Evolutionary conservation across 2,888 invertebrate genomes (phyloP), one percentile per base, ranked within the genome.

Genomic region (Apocheima hispidaria): DNA sequence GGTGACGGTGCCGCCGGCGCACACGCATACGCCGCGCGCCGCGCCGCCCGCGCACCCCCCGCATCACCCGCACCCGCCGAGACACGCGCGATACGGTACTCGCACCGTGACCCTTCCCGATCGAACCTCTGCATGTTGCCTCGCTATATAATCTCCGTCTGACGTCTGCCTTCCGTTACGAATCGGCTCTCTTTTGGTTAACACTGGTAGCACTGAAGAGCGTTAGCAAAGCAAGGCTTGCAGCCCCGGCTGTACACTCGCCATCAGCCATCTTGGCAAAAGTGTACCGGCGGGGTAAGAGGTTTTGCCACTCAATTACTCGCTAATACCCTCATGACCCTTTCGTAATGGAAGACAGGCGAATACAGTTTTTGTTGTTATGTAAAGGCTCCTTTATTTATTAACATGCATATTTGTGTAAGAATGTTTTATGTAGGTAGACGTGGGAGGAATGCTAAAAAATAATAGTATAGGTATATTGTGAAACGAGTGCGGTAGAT

Each of bases 1-100:
- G 54, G 93, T 94, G 68, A 94, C 89, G 68, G 90, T 94, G 84
- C 94, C 94, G 65, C 91, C 77, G 50, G 74, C 81, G 61, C 68
- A 56, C 65, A 58, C 65, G 62, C 59, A 82, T 79, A 63, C 66
- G 52, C 60, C 59, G 48, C 60, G 65, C 75, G 36, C 75, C 56
- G 53, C 59, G 57, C 64, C 61, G 69, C 55, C 52, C 59, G 65
- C 74, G 36, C 66, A 44, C 70, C 35, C 62, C 43, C 76, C 55
- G 53, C 59, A 58, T 61, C 61, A 50, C 62, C 46, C 61, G 60
- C 64, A 53, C 69, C 66, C 72, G 73, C 83, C 78, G 73, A 77
- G 79, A 75, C 77, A 70, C 70, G 70, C 77, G 78, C 81, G 81
- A 71, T 79, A 82, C 77, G 86, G 84, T 83, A 84, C 78, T 70